Conservation (phyloP, 2,888 invertebrate genomes). For the Teleiodes luculella region DNA sequence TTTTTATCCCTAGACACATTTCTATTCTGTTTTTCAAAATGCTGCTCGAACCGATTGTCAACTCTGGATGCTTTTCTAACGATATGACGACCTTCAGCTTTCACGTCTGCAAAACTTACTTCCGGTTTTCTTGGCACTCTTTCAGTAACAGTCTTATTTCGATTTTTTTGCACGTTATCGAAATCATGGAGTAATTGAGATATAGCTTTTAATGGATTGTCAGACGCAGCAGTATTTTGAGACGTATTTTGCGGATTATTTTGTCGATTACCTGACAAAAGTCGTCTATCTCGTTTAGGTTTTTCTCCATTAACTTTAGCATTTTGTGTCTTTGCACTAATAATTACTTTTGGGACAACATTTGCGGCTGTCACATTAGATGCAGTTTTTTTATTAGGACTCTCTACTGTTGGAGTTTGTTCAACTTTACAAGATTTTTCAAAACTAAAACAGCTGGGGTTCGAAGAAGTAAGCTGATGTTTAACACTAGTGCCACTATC, state of each 20-base stretch:
- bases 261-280: conserved; percentile 18
- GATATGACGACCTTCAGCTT: conserved; percentile 27
- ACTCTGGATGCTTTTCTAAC: conserved; percentile 37
- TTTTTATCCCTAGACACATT: conserved; percentile 4
- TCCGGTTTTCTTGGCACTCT: conserved; percentile 39
- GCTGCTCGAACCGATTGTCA: conserved; percentile 40
- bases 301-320: conserved; percentile 37
- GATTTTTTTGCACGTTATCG: conserved; percentile 56
- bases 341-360: conserved; percentile 56
- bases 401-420: conserved; percentile 10
- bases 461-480: conserved; percentile 46
- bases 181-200: conserved; percentile 62
- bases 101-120: conserved; percentile 31
- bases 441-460: conserved; percentile 47
- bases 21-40: conserved; percentile 25
- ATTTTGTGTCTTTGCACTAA: conserved; percentile 45
- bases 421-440: conserved; percentile 33
- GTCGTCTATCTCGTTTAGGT: conserved; percentile 38
- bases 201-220: conserved; percentile 63
- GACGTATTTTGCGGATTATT: not conserved
- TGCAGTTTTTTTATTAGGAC: conserved; percentile 26
- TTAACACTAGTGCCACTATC: conserved; percentile 61
- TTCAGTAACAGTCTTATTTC: conserved; percentile 38
- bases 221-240: conserved; percentile 35
- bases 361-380: conserved; percentile 22